Evolutionary conservation across 2,888 invertebrate genomes (phyloP).

Genomic region (Azorinus chamasolen): DNA sequence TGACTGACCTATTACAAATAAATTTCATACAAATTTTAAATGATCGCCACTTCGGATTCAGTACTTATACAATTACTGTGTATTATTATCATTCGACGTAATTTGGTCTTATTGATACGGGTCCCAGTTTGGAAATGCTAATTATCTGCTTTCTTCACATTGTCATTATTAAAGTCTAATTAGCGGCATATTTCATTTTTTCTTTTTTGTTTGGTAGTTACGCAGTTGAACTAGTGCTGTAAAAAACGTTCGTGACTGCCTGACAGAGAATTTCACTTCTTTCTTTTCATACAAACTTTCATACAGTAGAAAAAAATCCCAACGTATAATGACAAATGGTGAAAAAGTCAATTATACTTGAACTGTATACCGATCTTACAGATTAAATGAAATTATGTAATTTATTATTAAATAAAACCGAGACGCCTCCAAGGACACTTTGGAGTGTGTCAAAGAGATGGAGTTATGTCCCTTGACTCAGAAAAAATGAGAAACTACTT

Average conservation of each 20-base stretch:
- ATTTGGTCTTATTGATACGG: constrained; percentile 7
- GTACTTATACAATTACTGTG: constrained; percentile 2
- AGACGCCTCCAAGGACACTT: too few species aligned
- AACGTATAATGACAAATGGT: constrained; percentile 11
- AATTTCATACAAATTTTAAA: constrained; percentile 2
- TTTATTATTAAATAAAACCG: constrained; percentile 3
- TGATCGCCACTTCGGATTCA: constrained; percentile 4
- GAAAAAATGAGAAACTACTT: too few species aligned
- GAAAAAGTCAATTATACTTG: constrained; percentile 9
- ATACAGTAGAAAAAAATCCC: not conserved
- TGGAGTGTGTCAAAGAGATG: too few species aligned
- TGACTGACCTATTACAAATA: constrained; percentile 24
- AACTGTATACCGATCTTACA: not conserved
- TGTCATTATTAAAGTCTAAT: constrained; percentile 4
- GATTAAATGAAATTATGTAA: constrained; percentile 12
- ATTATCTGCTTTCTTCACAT: not conserved
- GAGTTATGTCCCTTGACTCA: too few species aligned
- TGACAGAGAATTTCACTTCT: not conserved
- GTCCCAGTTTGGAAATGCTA: too few species aligned
- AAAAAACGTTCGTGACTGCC: not conserved
- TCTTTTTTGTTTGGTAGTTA: not conserved
- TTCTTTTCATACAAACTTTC: not conserved
- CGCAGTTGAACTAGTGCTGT: constrained; percentile 4
- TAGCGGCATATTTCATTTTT: not conserved
- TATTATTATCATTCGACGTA: constrained; percentile 10